A percentile compares a stretch with the other conserved stretches of the same genome.
phyloP scores from a whole-genome alignment of 2,113 vertebrate species.

The Galeopterus variegatus region DNA sequence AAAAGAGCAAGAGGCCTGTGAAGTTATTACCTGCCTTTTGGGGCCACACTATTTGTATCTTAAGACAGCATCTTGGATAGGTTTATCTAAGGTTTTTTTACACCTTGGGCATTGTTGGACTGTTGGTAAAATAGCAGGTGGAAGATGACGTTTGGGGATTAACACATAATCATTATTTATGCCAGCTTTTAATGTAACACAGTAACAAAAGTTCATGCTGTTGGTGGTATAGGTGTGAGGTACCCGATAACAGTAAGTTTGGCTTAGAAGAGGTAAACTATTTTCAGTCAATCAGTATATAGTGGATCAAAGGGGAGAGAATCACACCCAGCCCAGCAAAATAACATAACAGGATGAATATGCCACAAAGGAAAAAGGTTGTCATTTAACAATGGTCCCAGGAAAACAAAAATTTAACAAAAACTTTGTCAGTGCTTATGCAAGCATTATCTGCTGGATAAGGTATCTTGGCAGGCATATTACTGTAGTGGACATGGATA shows the following conservation, averaged over 20 bases:
- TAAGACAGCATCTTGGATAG: not conserved
- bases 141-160: not conserved
- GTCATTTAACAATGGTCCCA: not conserved
- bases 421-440: not conserved
- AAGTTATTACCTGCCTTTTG: not conserved
- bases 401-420: not conserved
- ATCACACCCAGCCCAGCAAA: not conserved
- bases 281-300: not conserved
- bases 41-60: not conserved
- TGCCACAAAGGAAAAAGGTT: not conserved
- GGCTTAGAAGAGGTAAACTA: not conserved
- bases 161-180: not conserved
- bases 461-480: not conserved
- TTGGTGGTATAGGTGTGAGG: too few species aligned
- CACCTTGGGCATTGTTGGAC: not conserved
- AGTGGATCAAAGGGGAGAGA: not conserved
- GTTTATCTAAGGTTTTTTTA: not conserved
- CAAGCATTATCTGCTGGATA: not conserved
- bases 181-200: not conserved
- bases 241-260: not conserved
- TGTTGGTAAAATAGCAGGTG: not conserved
- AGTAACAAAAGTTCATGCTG: not conserved
- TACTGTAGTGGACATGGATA: not conserved
- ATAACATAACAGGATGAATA: not conserved
- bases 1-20: not conserved